These are phyloP conservation scores for Nephrocerus scutellatus DNA, from an alignment of 2,888 invertebrate species.

Conservation along the genomic window DNA sequence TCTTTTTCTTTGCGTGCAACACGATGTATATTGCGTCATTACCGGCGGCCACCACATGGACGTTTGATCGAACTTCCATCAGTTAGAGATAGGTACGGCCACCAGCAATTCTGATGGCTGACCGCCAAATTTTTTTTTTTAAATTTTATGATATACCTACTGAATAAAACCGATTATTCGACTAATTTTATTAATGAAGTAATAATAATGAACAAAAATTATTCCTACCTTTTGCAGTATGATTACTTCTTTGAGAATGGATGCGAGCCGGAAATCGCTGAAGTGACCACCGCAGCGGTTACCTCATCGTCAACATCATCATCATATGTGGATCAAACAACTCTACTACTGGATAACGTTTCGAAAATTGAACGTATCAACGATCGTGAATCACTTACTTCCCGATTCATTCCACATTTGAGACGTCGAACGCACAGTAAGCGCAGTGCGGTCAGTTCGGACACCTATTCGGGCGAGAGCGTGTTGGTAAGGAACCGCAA, in stretches of 20 bases:
- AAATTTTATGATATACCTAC: too few species aligned
- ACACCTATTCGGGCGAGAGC: conserved; percentile 46
- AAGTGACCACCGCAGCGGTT: conserved; percentile 30
- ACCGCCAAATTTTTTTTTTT: too few species aligned
- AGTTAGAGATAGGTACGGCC: too few species aligned
- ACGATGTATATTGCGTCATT: too few species aligned
- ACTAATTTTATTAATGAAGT: too few species aligned
- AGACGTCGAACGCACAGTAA: conserved; percentile 41
- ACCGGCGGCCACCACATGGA: too few species aligned
- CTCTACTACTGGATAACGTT: conserved; percentile 45
- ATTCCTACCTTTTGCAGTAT: conserved; percentile 38
- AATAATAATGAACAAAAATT: too few species aligned
- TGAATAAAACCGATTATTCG: too few species aligned
- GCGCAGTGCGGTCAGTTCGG: conserved; percentile 42
- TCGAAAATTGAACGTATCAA: conserved; percentile 46
- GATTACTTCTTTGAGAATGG: conserved; percentile 47
- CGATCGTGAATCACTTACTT: conserved; percentile 38
- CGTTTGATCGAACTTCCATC: too few species aligned
- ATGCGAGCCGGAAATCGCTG: conserved; percentile 37
- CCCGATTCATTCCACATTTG: conserved; percentile 44
- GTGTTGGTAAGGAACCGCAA: conserved; percentile 44
- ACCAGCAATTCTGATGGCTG: too few species aligned
- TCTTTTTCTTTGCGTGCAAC: too few species aligned
- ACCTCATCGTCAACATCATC: conserved; percentile 24
- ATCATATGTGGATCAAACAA: conserved; percentile 43